Conservation (phyloP, 1,140 invertebrate species). For the Microplitis demolitor region DNA sequence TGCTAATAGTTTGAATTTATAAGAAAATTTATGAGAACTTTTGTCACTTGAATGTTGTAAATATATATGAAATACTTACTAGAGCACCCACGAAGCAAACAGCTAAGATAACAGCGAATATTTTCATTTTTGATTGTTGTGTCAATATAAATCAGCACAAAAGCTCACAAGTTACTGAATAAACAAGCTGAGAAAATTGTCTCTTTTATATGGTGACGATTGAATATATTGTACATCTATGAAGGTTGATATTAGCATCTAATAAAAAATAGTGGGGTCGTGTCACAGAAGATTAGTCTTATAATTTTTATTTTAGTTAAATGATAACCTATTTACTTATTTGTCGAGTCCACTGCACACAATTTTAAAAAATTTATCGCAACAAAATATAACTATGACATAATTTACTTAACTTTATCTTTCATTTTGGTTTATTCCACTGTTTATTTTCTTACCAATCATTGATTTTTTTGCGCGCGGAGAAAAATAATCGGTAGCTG, state of each 20-base stretch:
- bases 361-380: no score
- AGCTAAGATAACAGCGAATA: not conserved
- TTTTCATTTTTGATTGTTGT: not conserved
- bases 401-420: no score
- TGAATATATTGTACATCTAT: not conserved
- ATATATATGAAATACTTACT: not conserved
- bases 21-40: no score
- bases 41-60: no score
- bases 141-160: not conserved
- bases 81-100: not conserved
- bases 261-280: not conserved
- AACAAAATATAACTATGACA: no score
- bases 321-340: not conserved
- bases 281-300: not conserved
- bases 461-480: no score
- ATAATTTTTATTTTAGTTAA: not conserved
- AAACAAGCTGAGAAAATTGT: not conserved
- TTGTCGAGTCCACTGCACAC: no score
- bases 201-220: not conserved
- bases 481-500: no score
- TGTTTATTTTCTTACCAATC: no score
- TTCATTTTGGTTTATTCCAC: no score
- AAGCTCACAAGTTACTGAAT: not conserved
- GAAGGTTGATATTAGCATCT: not conserved
- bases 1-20: no score